Percentiles rank a stretch among this genome's conserved stretches.
phyloP scores from a whole-genome alignment of 2,797 vertebrate species.

The Phalanger gymnotis region DNA sequence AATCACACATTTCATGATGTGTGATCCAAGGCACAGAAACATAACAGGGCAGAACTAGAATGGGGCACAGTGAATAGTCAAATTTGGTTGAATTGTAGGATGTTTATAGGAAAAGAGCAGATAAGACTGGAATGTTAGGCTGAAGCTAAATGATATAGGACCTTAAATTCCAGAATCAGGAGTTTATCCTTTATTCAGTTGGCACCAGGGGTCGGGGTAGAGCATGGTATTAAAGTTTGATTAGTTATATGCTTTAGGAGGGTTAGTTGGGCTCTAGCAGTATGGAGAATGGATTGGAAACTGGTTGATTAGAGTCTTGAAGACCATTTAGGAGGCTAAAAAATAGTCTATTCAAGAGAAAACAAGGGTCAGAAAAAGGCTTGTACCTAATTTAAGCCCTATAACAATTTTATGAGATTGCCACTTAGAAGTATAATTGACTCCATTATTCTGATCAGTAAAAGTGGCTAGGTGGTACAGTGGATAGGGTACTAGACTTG shows the following conservation, averaged over 20 bases:
- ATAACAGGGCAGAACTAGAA: too few relatives aligned
- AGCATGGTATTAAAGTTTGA: not conserved
- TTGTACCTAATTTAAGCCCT: not conserved
- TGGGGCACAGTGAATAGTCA: too few relatives aligned
- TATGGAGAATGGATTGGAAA: slow-evolving; percentile 8
- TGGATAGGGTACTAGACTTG: not conserved
- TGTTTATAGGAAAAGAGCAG: too few relatives aligned
- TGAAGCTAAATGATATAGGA: not conserved
- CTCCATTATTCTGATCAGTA: not conserved
- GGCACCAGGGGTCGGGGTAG: too few relatives aligned
- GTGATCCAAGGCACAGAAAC: too few relatives aligned
- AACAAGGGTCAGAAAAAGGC: not conserved
- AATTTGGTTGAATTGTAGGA: too few relatives aligned
- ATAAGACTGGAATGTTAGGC: not conserved
- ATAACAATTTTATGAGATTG: not conserved
- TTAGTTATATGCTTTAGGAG: not conserved
- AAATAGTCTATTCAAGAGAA: not conserved
- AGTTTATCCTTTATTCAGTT: not conserved
- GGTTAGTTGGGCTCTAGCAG: not conserved
- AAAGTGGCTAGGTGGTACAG: not conserved
- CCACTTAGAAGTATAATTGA: not conserved
- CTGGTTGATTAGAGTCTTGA: not conserved
- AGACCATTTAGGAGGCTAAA: not conserved
- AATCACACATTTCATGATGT: too few relatives aligned
- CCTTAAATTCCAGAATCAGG: not conserved